A percentile compares a stretch with the other conserved stretches of the same genome.
phyloP scores from a whole-genome alignment of 2,797 vertebrate species.

The Odontamblyopus rebecca region DNA sequence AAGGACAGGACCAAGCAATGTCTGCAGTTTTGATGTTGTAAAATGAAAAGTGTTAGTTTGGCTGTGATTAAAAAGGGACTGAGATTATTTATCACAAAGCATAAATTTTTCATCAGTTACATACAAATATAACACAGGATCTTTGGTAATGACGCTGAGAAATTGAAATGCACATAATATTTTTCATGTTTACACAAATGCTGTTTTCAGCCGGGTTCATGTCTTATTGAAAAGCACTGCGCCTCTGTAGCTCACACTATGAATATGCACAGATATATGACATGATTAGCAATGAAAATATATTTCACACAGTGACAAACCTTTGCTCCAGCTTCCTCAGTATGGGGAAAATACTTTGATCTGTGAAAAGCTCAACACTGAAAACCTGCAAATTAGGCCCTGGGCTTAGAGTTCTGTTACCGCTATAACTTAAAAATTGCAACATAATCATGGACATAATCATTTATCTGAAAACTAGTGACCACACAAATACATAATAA shows the following conservation, averaged over 20 bases:
- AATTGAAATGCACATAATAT: conserved; percentile 6
- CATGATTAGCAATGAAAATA: neutral
- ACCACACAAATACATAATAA: neutral
- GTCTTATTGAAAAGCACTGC: conserved; percentile 2
- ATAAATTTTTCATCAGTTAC: neutral
- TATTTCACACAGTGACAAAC: neutral
- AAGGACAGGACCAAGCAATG: neutral
- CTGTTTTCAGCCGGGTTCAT: neutral
- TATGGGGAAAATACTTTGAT: neutral
- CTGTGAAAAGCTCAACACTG: neutral
- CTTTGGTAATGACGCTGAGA: neutral
- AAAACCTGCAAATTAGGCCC: no score
- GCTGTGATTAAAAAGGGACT: neutral
- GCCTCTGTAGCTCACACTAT: neutral
- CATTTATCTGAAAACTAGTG: no score
- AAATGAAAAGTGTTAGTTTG: neutral
- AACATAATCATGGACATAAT: no score
- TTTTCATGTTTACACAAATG: conserved; percentile 5
- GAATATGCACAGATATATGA: conserved; percentile 3
- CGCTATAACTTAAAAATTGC: no score
- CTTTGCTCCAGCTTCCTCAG: neutral
- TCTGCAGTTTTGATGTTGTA: neutral
- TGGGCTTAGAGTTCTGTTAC: no score
- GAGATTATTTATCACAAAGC: neutral
- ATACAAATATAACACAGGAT: conserved; percentile 1